Evolutionary conservation across 2,888 invertebrate species (phyloP).

Genomic region (Patella pellucida): DNA sequence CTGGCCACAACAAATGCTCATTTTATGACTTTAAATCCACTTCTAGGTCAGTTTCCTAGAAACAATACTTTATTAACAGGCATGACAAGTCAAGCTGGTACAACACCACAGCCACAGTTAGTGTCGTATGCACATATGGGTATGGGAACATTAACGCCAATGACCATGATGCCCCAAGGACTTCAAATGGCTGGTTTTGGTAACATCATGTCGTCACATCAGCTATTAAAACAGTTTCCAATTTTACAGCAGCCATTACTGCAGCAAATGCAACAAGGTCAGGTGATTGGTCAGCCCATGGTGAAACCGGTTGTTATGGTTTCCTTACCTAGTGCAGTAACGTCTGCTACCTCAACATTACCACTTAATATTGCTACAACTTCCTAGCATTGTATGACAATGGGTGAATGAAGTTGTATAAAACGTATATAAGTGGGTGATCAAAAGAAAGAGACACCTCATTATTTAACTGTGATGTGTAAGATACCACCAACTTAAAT

Average conservation of each 20-base stretch:
- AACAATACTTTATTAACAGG: neutral
- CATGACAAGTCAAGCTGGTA: neutral
- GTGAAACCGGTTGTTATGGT: constrained; percentile 46
- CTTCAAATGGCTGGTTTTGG: constrained; percentile 43
- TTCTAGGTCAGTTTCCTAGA: constrained; percentile 9
- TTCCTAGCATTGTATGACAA: neutral
- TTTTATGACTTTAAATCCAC: constrained; percentile 15
- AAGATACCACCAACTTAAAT: no score
- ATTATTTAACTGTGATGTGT: no score
- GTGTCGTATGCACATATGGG: constrained; percentile 48
- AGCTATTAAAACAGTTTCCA: constrained; percentile 46
- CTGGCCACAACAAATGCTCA: constrained; percentile 13
- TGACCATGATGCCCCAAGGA: constrained; percentile 47
- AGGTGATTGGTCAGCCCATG: constrained; percentile 36
- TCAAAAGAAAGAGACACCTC: no score
- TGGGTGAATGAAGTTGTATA: no score
- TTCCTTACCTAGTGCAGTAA: constrained; percentile 36
- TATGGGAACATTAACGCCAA: constrained; percentile 47
- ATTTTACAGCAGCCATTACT: constrained; percentile 44
- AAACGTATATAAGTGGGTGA: no score
- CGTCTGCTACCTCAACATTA: constrained; percentile 18
- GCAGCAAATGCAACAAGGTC: constrained; percentile 32
- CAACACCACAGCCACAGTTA: constrained; percentile 31
- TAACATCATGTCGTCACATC: constrained; percentile 40
- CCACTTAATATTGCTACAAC: constrained; percentile 13